phyloP scores from a whole-genome alignment of 2,797 vertebrate genomes.

The Neomorphus geoffroyi region DNA sequence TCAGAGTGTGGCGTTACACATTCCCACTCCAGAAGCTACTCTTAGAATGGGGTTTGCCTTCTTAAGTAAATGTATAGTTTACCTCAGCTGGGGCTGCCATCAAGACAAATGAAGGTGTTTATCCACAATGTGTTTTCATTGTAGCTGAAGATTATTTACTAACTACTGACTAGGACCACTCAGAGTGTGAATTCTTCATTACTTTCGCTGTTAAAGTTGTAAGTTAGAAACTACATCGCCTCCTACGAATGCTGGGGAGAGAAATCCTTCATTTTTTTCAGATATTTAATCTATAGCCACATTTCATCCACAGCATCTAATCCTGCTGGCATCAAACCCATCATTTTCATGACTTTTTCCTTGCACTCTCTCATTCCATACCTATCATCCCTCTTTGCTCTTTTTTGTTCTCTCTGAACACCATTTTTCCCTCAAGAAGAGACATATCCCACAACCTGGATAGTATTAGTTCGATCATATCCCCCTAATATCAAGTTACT shows the following conservation, averaged over 20 bases:
- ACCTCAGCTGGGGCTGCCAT: background rate
- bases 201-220: background rate
- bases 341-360: background rate
- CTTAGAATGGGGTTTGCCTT: background rate
- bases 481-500: background rate
- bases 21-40: background rate
- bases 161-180: background rate
- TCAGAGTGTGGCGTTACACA: accelerated
- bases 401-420: background rate
- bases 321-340: background rate
- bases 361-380: background rate
- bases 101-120: background rate
- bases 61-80: background rate
- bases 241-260: background rate
- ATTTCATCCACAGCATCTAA: background rate
- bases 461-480: background rate
- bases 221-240: background rate
- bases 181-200: background rate
- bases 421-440: background rate
- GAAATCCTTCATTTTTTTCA: background rate
- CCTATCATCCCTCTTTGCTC: background rate
- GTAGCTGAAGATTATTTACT: background rate
- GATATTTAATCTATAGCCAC: background rate
- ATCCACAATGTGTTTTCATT: background rate
- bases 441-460: background rate